These are phyloP conservation scores for Brachionus angularis DNA, from an alignment of 1,140 invertebrate genomes.

Conservation along the genomic window DNA sequence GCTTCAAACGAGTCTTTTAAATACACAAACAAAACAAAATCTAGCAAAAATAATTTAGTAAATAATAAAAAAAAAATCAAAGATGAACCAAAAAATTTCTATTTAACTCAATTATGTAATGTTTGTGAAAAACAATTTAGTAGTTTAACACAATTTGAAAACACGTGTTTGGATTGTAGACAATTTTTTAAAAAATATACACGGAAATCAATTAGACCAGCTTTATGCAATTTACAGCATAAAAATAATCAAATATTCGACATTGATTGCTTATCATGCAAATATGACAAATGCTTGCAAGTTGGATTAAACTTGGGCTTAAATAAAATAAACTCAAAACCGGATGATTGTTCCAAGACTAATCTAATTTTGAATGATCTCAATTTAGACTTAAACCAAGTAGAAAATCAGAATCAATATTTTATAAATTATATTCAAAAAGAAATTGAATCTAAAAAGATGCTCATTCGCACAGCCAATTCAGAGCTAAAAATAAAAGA, in stretches of 20 bases:
- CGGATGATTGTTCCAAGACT: not conserved
- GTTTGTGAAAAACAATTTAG: not conserved
- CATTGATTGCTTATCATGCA: conserved; percentile 11
- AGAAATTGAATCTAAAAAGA: conserved; percentile 27
- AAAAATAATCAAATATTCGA: not conserved
- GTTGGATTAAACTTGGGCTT: not conserved
- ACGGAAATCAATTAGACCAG: not conserved
- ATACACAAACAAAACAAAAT: no score
- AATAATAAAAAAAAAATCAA: no score
- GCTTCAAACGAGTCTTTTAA: no score
- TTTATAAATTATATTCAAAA: not conserved
- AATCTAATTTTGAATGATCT: no score
- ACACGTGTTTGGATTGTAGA: conserved; percentile 1
- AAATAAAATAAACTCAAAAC: not conserved
- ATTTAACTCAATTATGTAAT: not conserved
- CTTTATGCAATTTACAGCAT: not conserved
- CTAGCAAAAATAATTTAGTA: no score
- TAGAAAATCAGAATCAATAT: not conserved
- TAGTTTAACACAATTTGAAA: not conserved
- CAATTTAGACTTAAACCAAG: not conserved
- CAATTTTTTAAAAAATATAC: conserved; percentile 3
- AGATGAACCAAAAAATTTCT: no score
- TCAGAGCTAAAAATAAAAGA: conserved; percentile 34
- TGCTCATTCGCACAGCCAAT: conserved; percentile 4
- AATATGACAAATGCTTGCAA: conserved; percentile 28